Percentiles rank a stretch among this genome's conserved stretches.
Conservation (phyloP, 2,797 vertebrate genomes). For the Myotis myotis region DNA sequence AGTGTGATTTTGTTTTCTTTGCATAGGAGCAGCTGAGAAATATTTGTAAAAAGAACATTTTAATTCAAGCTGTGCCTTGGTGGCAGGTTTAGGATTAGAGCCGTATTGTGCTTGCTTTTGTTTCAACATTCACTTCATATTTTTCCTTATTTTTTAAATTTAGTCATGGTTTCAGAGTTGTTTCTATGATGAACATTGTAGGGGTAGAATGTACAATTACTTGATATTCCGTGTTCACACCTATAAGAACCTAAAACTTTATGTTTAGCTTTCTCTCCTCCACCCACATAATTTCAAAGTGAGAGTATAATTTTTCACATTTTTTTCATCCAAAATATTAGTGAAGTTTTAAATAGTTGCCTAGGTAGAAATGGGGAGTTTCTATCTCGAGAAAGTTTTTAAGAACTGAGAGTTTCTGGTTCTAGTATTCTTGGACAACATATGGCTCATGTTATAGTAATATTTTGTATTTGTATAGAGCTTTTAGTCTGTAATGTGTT, state of each 20-base stretch:
- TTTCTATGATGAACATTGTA: conserved; percentile 5
- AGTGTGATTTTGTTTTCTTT: conserved; percentile 13
- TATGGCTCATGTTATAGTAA: neutral
- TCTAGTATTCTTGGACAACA: neutral
- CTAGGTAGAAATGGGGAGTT: neutral
- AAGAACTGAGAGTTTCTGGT: neutral
- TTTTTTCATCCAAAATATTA: neutral
- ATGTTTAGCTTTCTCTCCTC: neutral
- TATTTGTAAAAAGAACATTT: neutral
- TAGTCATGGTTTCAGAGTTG: neutral
- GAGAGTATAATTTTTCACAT: neutral
- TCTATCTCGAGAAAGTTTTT: neutral
- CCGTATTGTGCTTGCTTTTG: neutral
- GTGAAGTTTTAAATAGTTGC: neutral
- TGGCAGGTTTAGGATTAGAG: conserved; percentile 1
- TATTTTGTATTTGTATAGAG: neutral
- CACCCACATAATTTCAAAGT: neutral
- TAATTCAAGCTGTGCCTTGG: neutral
- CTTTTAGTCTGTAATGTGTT: neutral
- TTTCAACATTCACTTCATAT: neutral
- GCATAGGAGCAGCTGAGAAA: neutral
- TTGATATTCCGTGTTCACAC: neutral
- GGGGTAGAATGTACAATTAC: neutral
- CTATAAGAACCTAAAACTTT: neutral
- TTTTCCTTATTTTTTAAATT: neutral